Conservation (phyloP, 2,888 invertebrate species). For the Rhingia rostrata region DNA sequence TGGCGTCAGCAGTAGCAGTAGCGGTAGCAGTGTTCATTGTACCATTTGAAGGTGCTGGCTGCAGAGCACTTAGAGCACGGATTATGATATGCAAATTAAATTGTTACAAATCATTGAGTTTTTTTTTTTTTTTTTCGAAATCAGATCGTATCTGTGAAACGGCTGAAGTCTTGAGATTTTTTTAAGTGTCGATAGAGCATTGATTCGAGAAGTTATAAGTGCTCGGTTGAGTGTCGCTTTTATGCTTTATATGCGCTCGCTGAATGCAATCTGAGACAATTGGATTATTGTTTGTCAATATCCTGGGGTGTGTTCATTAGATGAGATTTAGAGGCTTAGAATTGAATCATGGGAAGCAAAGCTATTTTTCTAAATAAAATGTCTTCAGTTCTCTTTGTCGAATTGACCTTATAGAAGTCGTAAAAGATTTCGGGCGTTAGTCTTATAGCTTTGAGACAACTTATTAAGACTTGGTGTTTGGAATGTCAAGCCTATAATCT, state of each 20-base stretch:
- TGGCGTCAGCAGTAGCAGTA: constrained; percentile 5
- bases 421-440: too few relatives aligned
- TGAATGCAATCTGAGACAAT: background rate
- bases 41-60: constrained; percentile 29
- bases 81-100: constrained; percentile 69
- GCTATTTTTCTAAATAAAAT: too few relatives aligned
- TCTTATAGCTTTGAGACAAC: too few relatives aligned
- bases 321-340: too few relatives aligned
- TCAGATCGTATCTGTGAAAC: constrained; percentile 24
- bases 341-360: too few relatives aligned
- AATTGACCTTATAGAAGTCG: too few relatives aligned
- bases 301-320: background rate
- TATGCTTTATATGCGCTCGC: background rate
- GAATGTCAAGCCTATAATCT: too few relatives aligned
- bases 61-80: constrained; percentile 33
- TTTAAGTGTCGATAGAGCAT: constrained; percentile 9
- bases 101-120: constrained; percentile 66
- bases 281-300: background rate
- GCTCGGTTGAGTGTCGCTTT: constrained; percentile 9
- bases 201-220: constrained; percentile 9
- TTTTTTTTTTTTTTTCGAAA: constrained; percentile 2
- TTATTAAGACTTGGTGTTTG: too few relatives aligned
- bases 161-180: constrained; percentile 3
- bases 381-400: too few relatives aligned
- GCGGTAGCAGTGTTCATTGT: constrained; percentile 31